These are phyloP conservation scores for Stegophylla sp. DNA, from an alignment of 2,888 invertebrate genomes.

Conservation along the genomic window DNA sequence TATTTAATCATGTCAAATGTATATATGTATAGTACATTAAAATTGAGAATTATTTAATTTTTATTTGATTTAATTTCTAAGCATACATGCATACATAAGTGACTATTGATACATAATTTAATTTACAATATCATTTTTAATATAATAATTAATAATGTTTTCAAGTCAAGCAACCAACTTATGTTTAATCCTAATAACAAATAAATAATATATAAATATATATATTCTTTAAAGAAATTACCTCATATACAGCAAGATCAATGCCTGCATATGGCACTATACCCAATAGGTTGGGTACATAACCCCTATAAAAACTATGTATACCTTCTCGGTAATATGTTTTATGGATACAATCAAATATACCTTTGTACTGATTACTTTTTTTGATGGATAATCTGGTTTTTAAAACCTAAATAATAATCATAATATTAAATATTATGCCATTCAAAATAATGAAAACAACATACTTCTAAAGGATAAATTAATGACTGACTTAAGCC, in stretches of 20 bases:
- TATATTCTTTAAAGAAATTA: constrained; percentile 63
- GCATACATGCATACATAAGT: too few species aligned
- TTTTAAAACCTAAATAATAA: constrained; percentile 78
- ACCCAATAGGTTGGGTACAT: constrained; percentile 95
- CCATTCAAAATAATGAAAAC: constrained; percentile 2
- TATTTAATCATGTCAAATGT: too few species aligned
- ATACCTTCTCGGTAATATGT: constrained; percentile 87
- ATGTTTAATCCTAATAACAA: too few species aligned
- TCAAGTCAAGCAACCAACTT: too few species aligned
- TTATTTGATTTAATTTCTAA: too few species aligned
- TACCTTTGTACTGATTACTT: constrained; percentile 90
- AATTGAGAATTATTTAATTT: too few species aligned
- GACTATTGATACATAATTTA: too few species aligned
- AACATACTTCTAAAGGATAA: constrained; percentile 90
- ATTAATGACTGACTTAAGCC: constrained; percentile 94
- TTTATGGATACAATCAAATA: constrained; percentile 87
- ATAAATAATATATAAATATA: too few species aligned
- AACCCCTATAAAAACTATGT: constrained; percentile 91
- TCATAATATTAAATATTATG: neutral
- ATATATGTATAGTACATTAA: too few species aligned
- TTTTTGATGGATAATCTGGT: constrained; percentile 93
- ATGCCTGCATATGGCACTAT: constrained; percentile 99
- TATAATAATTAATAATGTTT: too few species aligned
- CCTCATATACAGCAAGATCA: constrained; percentile 96
- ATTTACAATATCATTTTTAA: too few species aligned